Conservation (phyloP, 2,113 vertebrate genomes). For the Orycteropus afer region DNA sequence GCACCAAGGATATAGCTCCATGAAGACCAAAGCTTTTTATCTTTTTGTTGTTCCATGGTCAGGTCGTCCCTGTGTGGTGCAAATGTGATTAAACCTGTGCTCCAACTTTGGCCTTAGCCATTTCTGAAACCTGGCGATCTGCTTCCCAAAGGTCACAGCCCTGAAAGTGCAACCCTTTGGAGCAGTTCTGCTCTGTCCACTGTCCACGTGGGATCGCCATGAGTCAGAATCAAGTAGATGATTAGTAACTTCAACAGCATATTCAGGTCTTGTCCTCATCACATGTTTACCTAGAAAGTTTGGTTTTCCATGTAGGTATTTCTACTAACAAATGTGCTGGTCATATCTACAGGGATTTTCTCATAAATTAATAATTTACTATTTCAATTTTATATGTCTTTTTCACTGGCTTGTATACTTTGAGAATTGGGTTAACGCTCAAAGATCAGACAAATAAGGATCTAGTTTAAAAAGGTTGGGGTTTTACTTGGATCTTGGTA, state of each 20-base stretch:
- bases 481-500: background rate
- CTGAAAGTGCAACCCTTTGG: background rate
- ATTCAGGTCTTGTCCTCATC: background rate
- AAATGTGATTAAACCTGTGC: no score
- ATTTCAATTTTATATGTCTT: background rate
- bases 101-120: no score
- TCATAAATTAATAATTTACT: background rate
- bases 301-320: background rate
- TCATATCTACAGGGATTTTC: background rate
- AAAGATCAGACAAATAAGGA: background rate
- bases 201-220: no score
- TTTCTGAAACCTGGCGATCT: no score
- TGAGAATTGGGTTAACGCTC: background rate
- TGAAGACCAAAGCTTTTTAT: background rate
- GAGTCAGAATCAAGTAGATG: background rate
- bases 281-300: background rate
- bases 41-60: background rate
- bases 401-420: background rate
- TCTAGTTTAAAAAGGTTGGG: background rate
- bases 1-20: background rate
- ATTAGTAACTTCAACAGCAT: no score
- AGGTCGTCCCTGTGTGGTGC: background rate
- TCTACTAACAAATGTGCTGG: background rate
- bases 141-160: background rate
- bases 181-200: background rate